phyloP scores from a whole-genome alignment of 2,888 invertebrate genomes.

The Ochropleura plecta region DNA sequence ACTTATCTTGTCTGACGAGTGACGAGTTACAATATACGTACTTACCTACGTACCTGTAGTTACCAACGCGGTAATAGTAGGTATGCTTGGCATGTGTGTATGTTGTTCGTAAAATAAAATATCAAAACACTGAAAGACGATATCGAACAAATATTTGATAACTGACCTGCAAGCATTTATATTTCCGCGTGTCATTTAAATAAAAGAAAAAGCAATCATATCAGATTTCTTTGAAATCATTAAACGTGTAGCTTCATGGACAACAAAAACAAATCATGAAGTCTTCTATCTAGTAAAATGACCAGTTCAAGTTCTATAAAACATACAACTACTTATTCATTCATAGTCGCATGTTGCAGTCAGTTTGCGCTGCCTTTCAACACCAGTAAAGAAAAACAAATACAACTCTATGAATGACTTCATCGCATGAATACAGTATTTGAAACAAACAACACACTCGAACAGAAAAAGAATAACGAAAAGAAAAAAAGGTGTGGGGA shows the following conservation, averaged over 20 bases:
- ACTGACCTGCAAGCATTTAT: background rate
- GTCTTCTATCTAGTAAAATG: constrained; percentile 17
- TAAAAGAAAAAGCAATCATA: background rate
- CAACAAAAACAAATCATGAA: constrained; percentile 7
- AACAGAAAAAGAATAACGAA: constrained; percentile 50
- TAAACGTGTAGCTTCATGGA: background rate
- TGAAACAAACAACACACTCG: constrained; percentile 51
- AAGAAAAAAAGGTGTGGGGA: constrained; percentile 44
- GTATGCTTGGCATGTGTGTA: constrained; percentile 11
- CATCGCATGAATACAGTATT: constrained; percentile 56
- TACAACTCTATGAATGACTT: constrained; percentile 59
- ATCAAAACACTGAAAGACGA: constrained; percentile 15
- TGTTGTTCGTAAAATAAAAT: background rate
- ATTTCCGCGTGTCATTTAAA: constrained; percentile 31
- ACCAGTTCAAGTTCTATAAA: constrained; percentile 39
- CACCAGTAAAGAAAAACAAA: constrained; percentile 49
- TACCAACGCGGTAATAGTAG: background rate
- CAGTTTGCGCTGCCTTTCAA: constrained; percentile 39
- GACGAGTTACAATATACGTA: constrained; percentile 29
- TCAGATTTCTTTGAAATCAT: constrained; percentile 6
- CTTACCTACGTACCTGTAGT: background rate
- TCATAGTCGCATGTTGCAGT: constrained; percentile 49
- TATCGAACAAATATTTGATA: constrained; percentile 24
- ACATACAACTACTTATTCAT: constrained; percentile 49
- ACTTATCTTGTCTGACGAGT: constrained; percentile 46